A percentile compares a stretch with the other conserved stretches of the same genome.
Evolutionary conservation across 2,888 invertebrate genomes (phyloP).

Genomic region (Diaphora mendica): DNA sequence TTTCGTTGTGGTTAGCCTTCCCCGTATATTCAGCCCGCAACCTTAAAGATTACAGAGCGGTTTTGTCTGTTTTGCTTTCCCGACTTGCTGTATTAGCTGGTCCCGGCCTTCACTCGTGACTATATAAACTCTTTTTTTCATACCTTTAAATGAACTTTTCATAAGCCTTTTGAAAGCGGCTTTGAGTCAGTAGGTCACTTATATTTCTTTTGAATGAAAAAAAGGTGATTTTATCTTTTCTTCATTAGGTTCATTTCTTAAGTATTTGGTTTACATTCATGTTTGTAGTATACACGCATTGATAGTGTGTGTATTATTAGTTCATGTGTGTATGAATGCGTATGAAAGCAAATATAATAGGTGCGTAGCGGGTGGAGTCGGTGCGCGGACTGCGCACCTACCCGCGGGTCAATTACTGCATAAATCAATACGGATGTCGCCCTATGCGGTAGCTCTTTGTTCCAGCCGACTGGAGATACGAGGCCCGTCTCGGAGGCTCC

Average conservation of each 20-base stretch:
- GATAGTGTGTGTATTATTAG: slow-evolving; percentile 23
- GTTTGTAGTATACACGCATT: background rate
- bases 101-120: slow-evolving; percentile 53
- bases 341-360: slow-evolving; percentile 68
- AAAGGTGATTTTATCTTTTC: slow-evolving; percentile 6
- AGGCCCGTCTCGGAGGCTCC: slow-evolving; percentile 81
- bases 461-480: slow-evolving; percentile 79
- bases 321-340: slow-evolving; percentile 53
- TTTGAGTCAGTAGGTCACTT: slow-evolving; percentile 67
- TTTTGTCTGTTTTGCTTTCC: slow-evolving; percentile 58
- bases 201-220: slow-evolving; percentile 35
- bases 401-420: slow-evolving; percentile 81
- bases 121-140: slow-evolving; percentile 62
- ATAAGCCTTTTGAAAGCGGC: slow-evolving; percentile 57
- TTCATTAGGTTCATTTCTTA: slow-evolving; percentile 29
- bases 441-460: slow-evolving; percentile 81
- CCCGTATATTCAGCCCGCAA: slow-evolving; percentile 51
- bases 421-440: slow-evolving; percentile 82
- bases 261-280: slow-evolving; percentile 32
- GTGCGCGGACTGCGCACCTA: slow-evolving; percentile 75
- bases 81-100: slow-evolving; percentile 57
- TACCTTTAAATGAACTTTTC: slow-evolving; percentile 67
- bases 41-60: slow-evolving; percentile 55
- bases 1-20: slow-evolving; percentile 54
- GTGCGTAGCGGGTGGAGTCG: slow-evolving; percentile 67